Evolutionary conservation across 2,113 vertebrate genomes (phyloP), one percentile per base, ranked within the genome.

Genomic region (Felis chaus): DNA sequence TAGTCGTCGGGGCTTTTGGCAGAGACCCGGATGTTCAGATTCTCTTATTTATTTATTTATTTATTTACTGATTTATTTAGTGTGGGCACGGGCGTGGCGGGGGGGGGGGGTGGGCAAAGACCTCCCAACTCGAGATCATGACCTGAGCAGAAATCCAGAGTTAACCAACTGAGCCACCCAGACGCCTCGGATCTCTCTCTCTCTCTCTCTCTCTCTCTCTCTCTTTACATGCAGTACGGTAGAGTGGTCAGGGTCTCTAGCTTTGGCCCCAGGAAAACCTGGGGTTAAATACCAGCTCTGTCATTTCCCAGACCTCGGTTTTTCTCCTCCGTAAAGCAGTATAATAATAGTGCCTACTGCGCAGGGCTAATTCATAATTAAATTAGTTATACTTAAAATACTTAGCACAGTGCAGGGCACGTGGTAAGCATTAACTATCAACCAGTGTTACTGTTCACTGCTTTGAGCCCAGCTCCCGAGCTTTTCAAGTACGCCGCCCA

Each of bases 261-360:
- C 27, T 95, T 88, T 65, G 66, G 23, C 66, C 27, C 96, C 66
- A 96, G 81, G 79, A 7, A 94, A 91, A 81, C 45, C 8, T 81
- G 19, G 27, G 4, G 78, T 96, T 92, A 50, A 81, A 66, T 91
- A 50, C 19, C 13, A 74, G 68, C 15, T 89, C 33, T 93, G 48
- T 25, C 25, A 68, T 65, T 96, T 85, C 16, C 29, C 15, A 91
- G 66, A 78, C 87, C 23, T 82, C 36, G 78, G 45, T 86, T 82
- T 97, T 97, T 63, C 71, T 55, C 27, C 74, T 86, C 18, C 92
- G 55, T 90, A 89, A 95, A 94, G 31, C 69, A 41, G 68, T 21
- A 76, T 19, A 83, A 86, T 94, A 90, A 65, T 15, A 85, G 18
- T 61, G 82, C 9, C 33, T 97, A 63, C 23, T 50, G 83, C 33